Evolutionary conservation across 2,797 vertebrate species (phyloP).

Genomic region (Vipera latastei): DNA sequence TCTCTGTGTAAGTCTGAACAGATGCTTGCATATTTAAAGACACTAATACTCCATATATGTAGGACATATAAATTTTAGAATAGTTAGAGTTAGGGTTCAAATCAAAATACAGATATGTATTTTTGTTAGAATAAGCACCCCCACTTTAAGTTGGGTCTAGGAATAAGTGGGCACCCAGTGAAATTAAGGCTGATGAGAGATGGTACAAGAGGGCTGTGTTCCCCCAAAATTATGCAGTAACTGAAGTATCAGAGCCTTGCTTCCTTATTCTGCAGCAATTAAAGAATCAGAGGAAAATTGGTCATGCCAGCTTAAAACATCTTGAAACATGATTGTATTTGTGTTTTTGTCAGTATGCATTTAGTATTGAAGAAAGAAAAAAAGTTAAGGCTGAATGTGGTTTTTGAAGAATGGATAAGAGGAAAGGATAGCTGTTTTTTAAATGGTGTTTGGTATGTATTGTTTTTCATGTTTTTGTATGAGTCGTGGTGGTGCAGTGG

Average conservation of each 20-base stretch:
- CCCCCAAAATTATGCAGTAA: background rate
- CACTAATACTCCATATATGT: background rate
- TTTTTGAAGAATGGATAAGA: background rate
- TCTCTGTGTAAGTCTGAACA: background rate
- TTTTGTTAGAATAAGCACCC: background rate
- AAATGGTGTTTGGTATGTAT: background rate
- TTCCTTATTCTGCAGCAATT: background rate
- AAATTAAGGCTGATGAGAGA: background rate
- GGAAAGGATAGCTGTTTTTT: background rate
- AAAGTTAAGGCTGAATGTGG: background rate
- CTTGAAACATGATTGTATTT: background rate
- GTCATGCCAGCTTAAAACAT: background rate
- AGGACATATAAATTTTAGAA: background rate
- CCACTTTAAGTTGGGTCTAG: background rate
- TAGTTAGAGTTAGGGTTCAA: background rate
- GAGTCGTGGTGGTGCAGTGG: too few species aligned
- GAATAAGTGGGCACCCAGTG: background rate
- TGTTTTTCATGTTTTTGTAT: conserved; percentile 11
- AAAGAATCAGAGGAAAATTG: background rate
- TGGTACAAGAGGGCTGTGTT: background rate
- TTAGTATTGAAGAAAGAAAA: background rate
- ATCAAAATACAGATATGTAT: too few species aligned
- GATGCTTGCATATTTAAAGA: background rate
- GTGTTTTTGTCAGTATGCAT: background rate
- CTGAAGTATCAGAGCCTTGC: background rate